phyloP scores from a whole-genome alignment of 37 sponge, comb jelly and placozoan genomes.

The Sycon ciliatum region DNA sequence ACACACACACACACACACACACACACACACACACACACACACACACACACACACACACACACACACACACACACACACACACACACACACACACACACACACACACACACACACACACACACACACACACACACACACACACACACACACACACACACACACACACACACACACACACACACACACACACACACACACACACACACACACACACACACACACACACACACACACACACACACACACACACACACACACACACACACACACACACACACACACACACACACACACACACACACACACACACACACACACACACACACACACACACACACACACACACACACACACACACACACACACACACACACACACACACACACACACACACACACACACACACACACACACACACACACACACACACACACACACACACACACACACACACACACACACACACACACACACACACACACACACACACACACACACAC shows the following conservation, averaged over 20 bases:
- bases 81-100: conserved; percentile 5
- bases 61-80: conserved; percentile 5
- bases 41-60: conserved; percentile 5
- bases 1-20: conserved; percentile 5
- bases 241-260: conserved; percentile 5
- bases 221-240: conserved; percentile 5
- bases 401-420: conserved; percentile 5
- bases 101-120: conserved; percentile 5
- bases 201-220: conserved; percentile 5
- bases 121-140: conserved; percentile 5
- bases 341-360: conserved; percentile 5
- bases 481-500: conserved; percentile 5
- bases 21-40: conserved; percentile 5
- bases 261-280: conserved; percentile 5
- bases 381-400: conserved; percentile 5
- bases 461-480: conserved; percentile 5
- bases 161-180: conserved; percentile 5
- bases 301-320: conserved; percentile 5
- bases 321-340: conserved; percentile 5
- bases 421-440: conserved; percentile 5
- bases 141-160: conserved; percentile 5
- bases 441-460: conserved; percentile 5
- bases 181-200: conserved; percentile 5
- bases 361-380: conserved; percentile 5
- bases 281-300: conserved; percentile 5